A percentile compares a stretch with the other conserved stretches of the same genome.
Conservation (phyloP, 2,888 invertebrate species). For the Acanthosoma haemorrhoidale region DNA sequence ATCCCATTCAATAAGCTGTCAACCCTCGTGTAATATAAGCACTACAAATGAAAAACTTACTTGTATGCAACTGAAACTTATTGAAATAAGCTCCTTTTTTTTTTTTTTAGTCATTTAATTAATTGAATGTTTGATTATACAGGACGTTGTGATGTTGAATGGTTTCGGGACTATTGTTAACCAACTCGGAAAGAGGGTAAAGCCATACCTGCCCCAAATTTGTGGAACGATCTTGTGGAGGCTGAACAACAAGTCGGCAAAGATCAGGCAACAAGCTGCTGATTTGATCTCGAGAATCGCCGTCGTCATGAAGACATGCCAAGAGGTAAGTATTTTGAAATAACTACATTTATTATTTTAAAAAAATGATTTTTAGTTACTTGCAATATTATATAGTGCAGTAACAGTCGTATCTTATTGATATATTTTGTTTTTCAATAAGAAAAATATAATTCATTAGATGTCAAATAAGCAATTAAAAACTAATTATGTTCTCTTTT, state of each 20-base stretch:
- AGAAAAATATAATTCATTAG: neutral
- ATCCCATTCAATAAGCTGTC: no score
- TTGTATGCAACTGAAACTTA: no score
- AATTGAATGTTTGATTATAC: no score
- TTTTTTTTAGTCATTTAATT: no score
- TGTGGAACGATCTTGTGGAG: constrained; percentile 99
- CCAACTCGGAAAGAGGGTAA: constrained; percentile 93
- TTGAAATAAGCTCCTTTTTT: no score
- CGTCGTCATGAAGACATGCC: constrained; percentile 99
- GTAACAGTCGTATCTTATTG: neutral
- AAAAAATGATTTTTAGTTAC: neutral
- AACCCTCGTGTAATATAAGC: no score
- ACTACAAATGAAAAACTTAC: no score
- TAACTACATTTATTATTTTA: no score
- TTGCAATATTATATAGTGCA: neutral
- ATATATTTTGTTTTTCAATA: neutral
- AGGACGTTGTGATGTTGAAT: constrained; percentile 98
- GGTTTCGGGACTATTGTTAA: constrained; percentile 99
- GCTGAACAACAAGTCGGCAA: constrained; percentile 98
- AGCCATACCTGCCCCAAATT: constrained; percentile 97
- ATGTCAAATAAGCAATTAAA: no score
- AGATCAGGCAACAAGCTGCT: constrained; percentile 98
- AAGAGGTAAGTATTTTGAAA: constrained; percentile 66
- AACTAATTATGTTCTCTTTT: neutral
- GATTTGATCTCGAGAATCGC: constrained; percentile 97